Percentiles rank a stretch among this genome's conserved stretches.
Evolutionary conservation across 2,113 vertebrate species (phyloP).

Genomic region (Ursus arctos): DNA sequence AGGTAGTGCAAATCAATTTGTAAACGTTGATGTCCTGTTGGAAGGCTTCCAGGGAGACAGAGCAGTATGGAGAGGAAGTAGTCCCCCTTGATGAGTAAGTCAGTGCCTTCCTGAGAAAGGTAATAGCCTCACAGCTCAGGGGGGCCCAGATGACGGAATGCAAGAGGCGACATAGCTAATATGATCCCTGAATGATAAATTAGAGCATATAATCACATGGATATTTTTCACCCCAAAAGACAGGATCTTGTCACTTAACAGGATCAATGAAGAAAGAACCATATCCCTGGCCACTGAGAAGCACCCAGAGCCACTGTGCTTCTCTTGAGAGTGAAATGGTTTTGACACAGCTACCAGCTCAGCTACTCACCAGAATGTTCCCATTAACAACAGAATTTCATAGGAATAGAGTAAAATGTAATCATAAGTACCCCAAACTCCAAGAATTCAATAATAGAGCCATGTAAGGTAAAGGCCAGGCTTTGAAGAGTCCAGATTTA

Average conservation of each 20-base stretch:
- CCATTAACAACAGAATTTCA: background rate
- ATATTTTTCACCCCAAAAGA: constrained; percentile 66
- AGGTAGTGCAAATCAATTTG: constrained; percentile 57
- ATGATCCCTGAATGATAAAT: constrained; percentile 65
- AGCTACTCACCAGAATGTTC: background rate
- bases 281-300: background rate
- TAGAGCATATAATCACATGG: constrained; percentile 44
- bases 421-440: background rate
- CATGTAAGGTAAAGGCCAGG: background rate
- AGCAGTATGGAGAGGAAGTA: constrained; percentile 67
- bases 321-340: background rate
- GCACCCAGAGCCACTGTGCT: background rate
- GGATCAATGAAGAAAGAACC: constrained; percentile 49
- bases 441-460: background rate
- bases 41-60: constrained; percentile 69
- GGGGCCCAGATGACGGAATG: constrained; percentile 42
- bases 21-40: constrained; percentile 67
- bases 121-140: constrained; percentile 66
- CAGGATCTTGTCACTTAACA: constrained; percentile 65
- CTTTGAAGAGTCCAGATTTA: background rate
- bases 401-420: background rate
- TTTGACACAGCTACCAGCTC: background rate
- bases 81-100: constrained; percentile 51
- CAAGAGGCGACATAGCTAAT: constrained; percentile 59
- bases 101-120: constrained; percentile 64